Evolutionary conservation across 2,113 vertebrate species (phyloP).

Genomic region (Lampris incognitus): DNA sequence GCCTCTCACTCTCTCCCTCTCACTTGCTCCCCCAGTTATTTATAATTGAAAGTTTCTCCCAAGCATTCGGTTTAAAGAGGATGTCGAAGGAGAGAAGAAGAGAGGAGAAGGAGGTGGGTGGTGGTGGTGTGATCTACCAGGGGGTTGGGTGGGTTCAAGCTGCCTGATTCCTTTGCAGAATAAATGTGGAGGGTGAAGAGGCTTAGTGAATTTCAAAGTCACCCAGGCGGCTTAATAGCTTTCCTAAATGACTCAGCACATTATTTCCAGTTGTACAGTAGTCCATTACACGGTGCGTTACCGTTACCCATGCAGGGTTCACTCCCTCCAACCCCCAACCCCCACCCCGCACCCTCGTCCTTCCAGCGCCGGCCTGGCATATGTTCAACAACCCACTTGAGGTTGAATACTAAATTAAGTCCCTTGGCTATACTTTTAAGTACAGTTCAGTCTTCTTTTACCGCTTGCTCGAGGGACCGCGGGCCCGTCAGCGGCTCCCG

Average conservation of each 20-base stretch:
- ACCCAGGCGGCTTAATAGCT: conserved; percentile 77
- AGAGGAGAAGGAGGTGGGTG: neutral
- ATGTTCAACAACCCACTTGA: conserved; percentile 76
- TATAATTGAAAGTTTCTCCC: conserved; percentile 69
- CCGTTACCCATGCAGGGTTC: conserved; percentile 51
- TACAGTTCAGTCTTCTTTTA: conserved; percentile 54
- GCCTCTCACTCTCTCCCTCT: no score
- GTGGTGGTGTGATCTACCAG: neutral
- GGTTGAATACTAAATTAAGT: conserved; percentile 73
- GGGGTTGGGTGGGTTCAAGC: conserved; percentile 41
- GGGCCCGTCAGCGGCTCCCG: conserved; percentile 45
- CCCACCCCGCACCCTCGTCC: conserved; percentile 18
- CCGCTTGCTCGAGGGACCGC: conserved; percentile 34
- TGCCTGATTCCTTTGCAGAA: conserved; percentile 59
- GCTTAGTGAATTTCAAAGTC: conserved; percentile 80
- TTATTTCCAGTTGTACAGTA: conserved; percentile 76
- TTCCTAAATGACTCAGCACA: conserved; percentile 79
- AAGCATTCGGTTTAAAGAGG: conserved; percentile 56
- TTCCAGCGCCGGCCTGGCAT: conserved; percentile 66
- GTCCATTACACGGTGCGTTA: conserved; percentile 76
- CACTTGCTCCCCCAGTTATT: conserved; percentile 49
- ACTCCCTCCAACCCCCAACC: conserved; percentile 33
- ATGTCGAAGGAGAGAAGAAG: conserved; percentile 58
- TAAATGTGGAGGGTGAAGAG: conserved; percentile 67
- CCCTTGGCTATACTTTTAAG: conserved; percentile 59